Evolutionary conservation across 1,140 invertebrate genomes (phyloP).

Genomic region (Drosophila eugracilis): DNA sequence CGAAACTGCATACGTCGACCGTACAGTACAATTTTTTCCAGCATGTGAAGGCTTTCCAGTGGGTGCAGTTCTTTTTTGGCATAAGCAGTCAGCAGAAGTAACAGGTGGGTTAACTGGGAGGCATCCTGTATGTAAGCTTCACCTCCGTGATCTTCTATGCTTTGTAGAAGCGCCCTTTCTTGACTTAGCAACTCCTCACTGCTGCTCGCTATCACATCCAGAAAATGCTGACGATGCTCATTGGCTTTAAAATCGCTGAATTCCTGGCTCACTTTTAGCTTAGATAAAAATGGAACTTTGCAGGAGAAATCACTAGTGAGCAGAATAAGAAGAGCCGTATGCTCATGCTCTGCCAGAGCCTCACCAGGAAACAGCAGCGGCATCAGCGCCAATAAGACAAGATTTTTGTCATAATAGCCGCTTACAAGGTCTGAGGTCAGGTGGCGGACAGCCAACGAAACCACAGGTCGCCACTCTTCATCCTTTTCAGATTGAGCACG

Average conservation of each 20-base stretch:
- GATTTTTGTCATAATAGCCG: slow-evolving; percentile 60
- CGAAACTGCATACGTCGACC: slow-evolving; percentile 38
- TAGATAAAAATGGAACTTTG: slow-evolving; percentile 52
- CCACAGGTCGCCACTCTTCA: slow-evolving; percentile 80
- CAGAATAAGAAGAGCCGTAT: slow-evolving; percentile 40
- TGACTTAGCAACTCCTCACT: slow-evolving; percentile 31
- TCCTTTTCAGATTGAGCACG: slow-evolving; percentile 59
- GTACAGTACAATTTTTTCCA: slow-evolving; percentile 44
- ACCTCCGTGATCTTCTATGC: slow-evolving; percentile 64
- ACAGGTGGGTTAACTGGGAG: slow-evolving; percentile 62
- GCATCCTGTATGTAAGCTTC: slow-evolving; percentile 43
- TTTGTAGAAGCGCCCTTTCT: slow-evolving; percentile 52
- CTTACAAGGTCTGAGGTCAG: slow-evolving; percentile 56
- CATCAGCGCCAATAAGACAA: slow-evolving; percentile 73
- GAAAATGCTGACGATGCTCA: slow-evolving; percentile 65
- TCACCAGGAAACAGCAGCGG: slow-evolving; percentile 67
- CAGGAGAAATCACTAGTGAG: slow-evolving; percentile 55
- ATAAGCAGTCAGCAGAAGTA: slow-evolving; percentile 72
- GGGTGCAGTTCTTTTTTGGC: slow-evolving; percentile 41
- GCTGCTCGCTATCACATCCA: slow-evolving; percentile 62
- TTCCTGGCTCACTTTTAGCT: slow-evolving; percentile 30
- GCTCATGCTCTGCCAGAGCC: slow-evolving; percentile 11
- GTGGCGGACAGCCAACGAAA: slow-evolving; percentile 82
- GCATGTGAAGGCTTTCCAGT: slow-evolving; percentile 51
- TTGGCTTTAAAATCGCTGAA: slow-evolving; percentile 36